phyloP scores from a whole-genome alignment of 2,797 vertebrate genomes.

The Orestias chungarensis region DNA sequence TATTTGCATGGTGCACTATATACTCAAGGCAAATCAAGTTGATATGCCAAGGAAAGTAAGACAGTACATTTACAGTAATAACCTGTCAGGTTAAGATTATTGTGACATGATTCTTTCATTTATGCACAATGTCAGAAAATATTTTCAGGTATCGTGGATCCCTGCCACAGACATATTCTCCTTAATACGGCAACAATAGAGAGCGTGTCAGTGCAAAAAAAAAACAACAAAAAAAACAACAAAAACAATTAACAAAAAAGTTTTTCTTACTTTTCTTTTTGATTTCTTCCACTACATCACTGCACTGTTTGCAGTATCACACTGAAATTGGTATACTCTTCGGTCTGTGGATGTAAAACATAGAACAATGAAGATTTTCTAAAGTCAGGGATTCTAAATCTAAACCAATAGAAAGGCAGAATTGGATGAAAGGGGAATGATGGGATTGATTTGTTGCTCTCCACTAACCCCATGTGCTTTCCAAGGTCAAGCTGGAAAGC shows the following conservation, averaged over 20 bases:
- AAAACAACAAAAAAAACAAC: too few relatives aligned
- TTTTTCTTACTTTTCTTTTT: neutral
- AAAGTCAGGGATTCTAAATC: slow-evolving; percentile 21
- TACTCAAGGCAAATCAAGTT: neutral
- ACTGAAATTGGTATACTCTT: neutral
- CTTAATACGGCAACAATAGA: neutral
- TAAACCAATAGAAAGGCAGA: slow-evolving; percentile 14
- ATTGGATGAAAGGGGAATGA: neutral
- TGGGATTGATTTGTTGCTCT: slow-evolving; percentile 48
- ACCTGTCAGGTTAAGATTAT: neutral
- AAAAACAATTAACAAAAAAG: too few relatives aligned
- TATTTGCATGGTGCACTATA: neutral
- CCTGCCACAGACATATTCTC: neutral
- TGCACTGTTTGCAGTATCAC: neutral
- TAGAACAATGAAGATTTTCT: neutral
- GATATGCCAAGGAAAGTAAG: neutral
- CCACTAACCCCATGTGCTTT: slow-evolving; percentile 7
- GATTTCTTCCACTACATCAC: neutral
- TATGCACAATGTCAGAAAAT: too few relatives aligned
- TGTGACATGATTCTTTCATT: too few relatives aligned
- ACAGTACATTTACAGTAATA: neutral
- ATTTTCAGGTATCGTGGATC: neutral
- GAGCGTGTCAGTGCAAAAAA: neutral
- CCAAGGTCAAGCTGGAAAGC: slow-evolving; percentile 41
- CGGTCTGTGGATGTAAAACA: neutral